Conservation (phyloP, 2,888 invertebrate species). For the Lapara coniferarum region DNA sequence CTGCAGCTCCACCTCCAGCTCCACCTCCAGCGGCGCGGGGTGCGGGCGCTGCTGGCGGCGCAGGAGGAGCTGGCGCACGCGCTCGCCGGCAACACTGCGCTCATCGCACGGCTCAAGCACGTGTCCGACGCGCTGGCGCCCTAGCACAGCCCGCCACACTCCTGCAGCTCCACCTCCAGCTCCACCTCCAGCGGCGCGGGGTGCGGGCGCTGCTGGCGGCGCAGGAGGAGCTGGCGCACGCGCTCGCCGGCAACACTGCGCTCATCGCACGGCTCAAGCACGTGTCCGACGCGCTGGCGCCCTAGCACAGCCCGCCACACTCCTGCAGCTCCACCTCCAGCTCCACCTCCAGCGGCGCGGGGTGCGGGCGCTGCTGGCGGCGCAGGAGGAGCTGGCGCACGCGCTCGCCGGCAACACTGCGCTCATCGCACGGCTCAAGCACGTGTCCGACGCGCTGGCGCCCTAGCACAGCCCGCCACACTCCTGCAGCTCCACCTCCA, state of each 20-base stretch:
- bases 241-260: slow-evolving; percentile 51
- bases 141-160: slow-evolving; percentile 38
- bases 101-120: slow-evolving; percentile 44
- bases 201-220: slow-evolving; percentile 61
- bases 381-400: slow-evolving; percentile 60
- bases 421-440: slow-evolving; percentile 46
- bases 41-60: slow-evolving; percentile 62
- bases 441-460: slow-evolving; percentile 37
- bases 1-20: background rate
- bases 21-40: slow-evolving; percentile 53
- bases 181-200: slow-evolving; percentile 53
- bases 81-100: slow-evolving; percentile 53
- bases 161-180: background rate
- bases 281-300: slow-evolving; percentile 38
- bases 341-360: slow-evolving; percentile 50
- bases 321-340: background rate
- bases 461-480: slow-evolving; percentile 42
- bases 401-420: slow-evolving; percentile 52
- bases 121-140: slow-evolving; percentile 40
- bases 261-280: slow-evolving; percentile 46
- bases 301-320: slow-evolving; percentile 40
- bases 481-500: background rate
- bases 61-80: slow-evolving; percentile 58
- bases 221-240: slow-evolving; percentile 58
- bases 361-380: slow-evolving; percentile 62